phyloP scores from a whole-genome alignment of 2,797 vertebrate genomes.

The Brotula barbata region DNA sequence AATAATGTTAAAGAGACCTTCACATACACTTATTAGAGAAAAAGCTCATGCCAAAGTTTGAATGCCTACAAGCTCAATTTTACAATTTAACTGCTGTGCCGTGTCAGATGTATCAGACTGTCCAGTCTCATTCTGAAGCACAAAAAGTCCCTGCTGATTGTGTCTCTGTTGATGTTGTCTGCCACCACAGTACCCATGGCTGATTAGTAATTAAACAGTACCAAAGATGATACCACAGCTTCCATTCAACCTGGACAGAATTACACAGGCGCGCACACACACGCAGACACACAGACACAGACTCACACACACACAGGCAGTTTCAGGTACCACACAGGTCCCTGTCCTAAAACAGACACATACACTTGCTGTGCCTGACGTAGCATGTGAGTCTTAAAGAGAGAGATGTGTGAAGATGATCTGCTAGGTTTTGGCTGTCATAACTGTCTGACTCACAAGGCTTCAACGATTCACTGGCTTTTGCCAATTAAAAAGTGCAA shows the following conservation, averaged over 20 bases:
- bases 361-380: neutral
- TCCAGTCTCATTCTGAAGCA: no score
- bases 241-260: constrained; percentile 49
- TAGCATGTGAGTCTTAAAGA: constrained; percentile 14
- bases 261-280: constrained; percentile 26
- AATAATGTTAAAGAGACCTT: no score
- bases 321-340: neutral
- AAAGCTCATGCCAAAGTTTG: no score
- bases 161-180: constrained; percentile 49
- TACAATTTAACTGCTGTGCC: no score
- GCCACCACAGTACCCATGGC: constrained; percentile 38
- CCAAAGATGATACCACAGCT: constrained; percentile 66
- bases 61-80: no score
- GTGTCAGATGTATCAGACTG: no score
- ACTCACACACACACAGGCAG: neutral
- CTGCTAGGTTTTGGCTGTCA: constrained; percentile 19
- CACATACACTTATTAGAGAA: no score
- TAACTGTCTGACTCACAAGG: neutral
- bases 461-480: no score
- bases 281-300: constrained; percentile 27
- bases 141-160: constrained; percentile 41
- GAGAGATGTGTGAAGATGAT: constrained; percentile 19
- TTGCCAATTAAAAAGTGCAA: no score
- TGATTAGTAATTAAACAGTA: constrained; percentile 78
- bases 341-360: no score